Base-by-base conservation (phyloP, 2,888 invertebrate genomes). In the Nephrotoma appendiculata region DNA sequence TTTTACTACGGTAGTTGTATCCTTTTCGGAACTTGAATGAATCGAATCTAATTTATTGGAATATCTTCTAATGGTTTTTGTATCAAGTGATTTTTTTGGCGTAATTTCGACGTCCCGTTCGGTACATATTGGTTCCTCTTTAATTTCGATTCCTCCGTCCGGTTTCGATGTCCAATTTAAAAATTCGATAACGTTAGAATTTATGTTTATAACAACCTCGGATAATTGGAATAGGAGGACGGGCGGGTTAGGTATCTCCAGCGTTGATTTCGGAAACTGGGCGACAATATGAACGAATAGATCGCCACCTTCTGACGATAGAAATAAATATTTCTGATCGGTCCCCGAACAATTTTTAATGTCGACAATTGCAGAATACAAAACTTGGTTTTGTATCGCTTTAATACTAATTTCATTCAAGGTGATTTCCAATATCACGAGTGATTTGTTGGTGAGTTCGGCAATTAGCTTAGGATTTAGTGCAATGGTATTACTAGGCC, bases 161-260 rank as follows among this genome's bases (percentile, higher is more conserved):
- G 15, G 5, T 84, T 12, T 42, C 42, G 42, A 42, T 86, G 48
- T 11, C 19, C 95, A 95, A 0, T 93, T 91, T n/a, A 95, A 90
- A 94, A 94, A 95, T 71, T 93, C 92, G 86, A 94, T 92, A 11
- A 95, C 90, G n/a, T 95, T 90, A 0, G 95, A 95, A 90, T 95
- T 95, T 0, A 95, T 89, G 45, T 93, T 93, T 52, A 93, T 91
- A 88, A 92, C 90, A 87, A 93, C 92, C 89, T 93, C 92, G 87
- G 92, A 91, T 7, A 93, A 88, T 89, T 92, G 92, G 88, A 93
- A 92, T 1, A 92, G 90, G n/a, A 93, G 86, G 71, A 93, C 90
- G 0, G 93, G 91, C 5, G 93, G 92, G 89, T 93, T 92, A 45
- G 87, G 83, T 44, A 87, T 45, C 7, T 52, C 44, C n/a, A 86